phyloP scores from a whole-genome alignment of 2,797 vertebrate species.

The Gallinago solitaria region DNA sequence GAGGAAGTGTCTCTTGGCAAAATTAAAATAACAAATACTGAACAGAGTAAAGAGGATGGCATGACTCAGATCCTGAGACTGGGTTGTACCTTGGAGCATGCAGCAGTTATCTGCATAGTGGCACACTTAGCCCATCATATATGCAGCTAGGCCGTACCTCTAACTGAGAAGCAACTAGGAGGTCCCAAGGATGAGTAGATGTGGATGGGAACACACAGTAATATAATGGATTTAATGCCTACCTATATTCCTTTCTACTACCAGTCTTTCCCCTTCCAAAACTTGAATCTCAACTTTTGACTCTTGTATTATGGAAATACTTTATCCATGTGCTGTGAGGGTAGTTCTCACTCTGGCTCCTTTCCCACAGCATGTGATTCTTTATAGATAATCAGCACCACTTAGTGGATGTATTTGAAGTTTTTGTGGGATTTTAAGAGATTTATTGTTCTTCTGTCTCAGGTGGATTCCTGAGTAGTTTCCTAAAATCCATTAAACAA shows the following conservation, averaged over 20 bases:
- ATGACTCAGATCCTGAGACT: background rate
- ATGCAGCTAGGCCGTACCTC: background rate
- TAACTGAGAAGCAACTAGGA: background rate
- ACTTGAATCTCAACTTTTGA: background rate
- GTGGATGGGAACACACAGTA: background rate
- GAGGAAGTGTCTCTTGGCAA: background rate
- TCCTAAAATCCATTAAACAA: background rate
- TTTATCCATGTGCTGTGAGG: background rate
- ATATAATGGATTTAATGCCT: background rate
- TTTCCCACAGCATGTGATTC: background rate
- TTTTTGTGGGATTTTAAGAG: constrained; percentile 14
- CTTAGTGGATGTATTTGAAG: background rate
- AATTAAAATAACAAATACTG: background rate
- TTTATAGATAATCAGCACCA: background rate
- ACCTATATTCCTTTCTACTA: background rate
- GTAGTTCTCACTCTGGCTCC: background rate
- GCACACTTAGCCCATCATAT: background rate
- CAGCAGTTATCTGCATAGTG: background rate
- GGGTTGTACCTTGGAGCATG: background rate
- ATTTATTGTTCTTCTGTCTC: background rate
- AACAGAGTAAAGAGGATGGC: background rate
- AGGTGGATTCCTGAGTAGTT: background rate
- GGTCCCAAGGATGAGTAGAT: background rate
- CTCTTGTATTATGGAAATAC: background rate
- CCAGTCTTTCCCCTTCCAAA: background rate